Conservation (phyloP, 2,797 vertebrate species). For the Halcyon badia region DNA sequence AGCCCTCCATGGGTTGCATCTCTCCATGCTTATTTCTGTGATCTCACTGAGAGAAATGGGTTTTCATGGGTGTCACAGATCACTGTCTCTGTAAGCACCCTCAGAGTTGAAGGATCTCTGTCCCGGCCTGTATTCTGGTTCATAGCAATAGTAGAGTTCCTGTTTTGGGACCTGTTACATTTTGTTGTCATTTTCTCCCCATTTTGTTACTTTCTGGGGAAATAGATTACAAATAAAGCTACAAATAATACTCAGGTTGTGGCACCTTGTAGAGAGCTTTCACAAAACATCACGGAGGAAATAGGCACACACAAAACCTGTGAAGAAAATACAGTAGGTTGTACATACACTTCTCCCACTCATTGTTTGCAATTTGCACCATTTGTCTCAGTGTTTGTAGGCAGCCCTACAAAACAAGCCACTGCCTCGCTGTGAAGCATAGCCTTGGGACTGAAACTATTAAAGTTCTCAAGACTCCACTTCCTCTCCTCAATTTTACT, state of each 20-base stretch:
- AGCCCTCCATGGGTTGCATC: background rate
- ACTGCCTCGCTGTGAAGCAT: background rate
- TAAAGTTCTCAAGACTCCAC: background rate
- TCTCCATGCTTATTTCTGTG: background rate
- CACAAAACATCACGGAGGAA: constrained; percentile 40
- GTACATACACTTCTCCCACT: constrained; percentile 53
- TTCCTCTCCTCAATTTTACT: background rate
- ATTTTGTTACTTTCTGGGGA: constrained; percentile 13
- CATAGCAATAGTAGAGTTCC: constrained; percentile 6
- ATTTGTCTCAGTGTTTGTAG: background rate
- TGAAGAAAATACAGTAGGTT: constrained; percentile 56
- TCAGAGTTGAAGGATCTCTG: background rate
- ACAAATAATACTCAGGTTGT: constrained; percentile 31
- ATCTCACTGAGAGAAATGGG: background rate
- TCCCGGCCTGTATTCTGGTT: background rate
- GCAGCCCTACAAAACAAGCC: constrained; percentile 26
- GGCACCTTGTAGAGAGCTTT: constrained; percentile 12
- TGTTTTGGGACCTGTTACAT: constrained; percentile 43
- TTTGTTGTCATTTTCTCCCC: background rate
- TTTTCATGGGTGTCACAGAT: background rate
- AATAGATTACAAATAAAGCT: constrained; percentile 40
- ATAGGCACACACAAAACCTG: constrained; percentile 24
- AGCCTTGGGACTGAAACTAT: constrained; percentile 23
- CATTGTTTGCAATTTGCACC: constrained; percentile 17
- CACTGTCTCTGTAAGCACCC: background rate